Conservation (phyloP, 2,113 vertebrate species). For the Rhinolophus sinicus region DNA sequence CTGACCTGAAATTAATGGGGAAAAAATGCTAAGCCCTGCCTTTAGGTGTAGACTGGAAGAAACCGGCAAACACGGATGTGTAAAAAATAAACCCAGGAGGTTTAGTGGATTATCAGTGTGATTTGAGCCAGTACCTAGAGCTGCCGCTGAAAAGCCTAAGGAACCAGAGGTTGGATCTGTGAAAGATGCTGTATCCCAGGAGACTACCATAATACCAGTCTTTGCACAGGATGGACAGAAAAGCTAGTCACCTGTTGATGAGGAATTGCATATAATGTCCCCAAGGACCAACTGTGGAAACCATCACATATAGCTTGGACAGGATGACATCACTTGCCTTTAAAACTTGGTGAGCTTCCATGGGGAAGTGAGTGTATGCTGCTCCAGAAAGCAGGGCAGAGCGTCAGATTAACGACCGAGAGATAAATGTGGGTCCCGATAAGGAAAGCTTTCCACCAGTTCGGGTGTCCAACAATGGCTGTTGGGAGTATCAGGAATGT, state of each 20-base stretch:
- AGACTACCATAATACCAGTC: neutral
- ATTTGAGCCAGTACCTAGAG: neutral
- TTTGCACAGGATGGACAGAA: neutral
- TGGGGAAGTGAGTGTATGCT: neutral
- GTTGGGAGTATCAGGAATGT: neutral
- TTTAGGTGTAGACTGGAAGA: neutral
- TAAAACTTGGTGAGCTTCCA: neutral
- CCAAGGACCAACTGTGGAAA: neutral
- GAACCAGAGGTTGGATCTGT: neutral
- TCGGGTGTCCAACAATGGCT: neutral
- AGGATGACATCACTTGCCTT: neutral
- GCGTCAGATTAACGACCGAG: neutral
- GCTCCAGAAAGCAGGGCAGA: neutral
- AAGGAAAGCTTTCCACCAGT: neutral
- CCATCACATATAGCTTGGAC: neutral
- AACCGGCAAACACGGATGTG: neutral
- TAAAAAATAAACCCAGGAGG: neutral
- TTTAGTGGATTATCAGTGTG: neutral
- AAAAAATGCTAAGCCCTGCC: neutral
- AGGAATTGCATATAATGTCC: neutral
- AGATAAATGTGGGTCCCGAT: neutral
- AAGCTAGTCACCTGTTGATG: neutral
- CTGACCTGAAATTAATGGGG: neutral
- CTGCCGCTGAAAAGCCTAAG: neutral
- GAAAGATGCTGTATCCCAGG: neutral